Percentiles rank a stretch among this genome's conserved stretches.
These are phyloP conservation scores for Morelia viridis DNA, from an alignment of 2,797 vertebrate genomes.

Conservation along the genomic window DNA sequence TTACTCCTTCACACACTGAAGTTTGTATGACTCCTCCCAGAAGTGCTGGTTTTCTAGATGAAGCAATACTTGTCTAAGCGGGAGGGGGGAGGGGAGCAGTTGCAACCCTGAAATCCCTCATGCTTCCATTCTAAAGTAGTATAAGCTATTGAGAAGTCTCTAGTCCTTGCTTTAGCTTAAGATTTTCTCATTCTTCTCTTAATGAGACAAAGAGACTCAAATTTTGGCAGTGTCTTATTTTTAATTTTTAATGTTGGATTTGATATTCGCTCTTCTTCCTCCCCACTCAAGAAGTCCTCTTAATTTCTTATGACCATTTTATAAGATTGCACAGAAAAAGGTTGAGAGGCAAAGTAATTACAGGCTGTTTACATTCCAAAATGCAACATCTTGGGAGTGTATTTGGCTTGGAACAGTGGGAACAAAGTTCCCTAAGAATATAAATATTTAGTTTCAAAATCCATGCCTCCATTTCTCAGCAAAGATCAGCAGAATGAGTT, in stretches of 20 bases:
- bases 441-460: constrained; percentile 12
- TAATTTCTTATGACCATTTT: background rate
- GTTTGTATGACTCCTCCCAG: background rate
- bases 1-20: background rate
- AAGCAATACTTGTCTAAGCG: background rate
- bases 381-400: background rate
- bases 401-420: background rate
- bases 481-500: background rate
- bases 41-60: background rate
- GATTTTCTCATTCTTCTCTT: background rate
- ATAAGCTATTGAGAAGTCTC: background rate
- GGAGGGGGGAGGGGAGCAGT: background rate
- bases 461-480: background rate
- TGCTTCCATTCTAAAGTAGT: background rate
- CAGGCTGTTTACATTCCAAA: background rate
- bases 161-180: background rate
- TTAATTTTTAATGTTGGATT: background rate
- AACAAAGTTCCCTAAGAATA: background rate
- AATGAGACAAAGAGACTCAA: background rate
- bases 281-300: background rate
- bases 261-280: background rate
- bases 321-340: background rate
- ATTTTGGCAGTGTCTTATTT: background rate
- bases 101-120: background rate
- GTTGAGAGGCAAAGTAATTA: background rate